Evolutionary conservation across 1,140 invertebrate genomes (phyloP), one percentile per base, ranked within the genome.

Genomic region (Drosophila yakuba): DNA sequence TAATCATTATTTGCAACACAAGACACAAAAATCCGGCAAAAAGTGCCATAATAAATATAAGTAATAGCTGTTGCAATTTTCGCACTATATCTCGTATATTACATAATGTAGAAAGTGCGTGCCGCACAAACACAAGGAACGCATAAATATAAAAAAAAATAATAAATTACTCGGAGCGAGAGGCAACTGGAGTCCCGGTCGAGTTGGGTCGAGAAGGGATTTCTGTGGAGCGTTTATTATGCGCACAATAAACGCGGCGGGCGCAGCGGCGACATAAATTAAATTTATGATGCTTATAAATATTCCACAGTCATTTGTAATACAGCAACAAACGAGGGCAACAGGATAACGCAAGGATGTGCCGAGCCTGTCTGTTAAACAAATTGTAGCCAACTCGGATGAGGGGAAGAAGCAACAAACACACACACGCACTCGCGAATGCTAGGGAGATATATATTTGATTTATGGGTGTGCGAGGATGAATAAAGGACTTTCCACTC

Each of bases 221-320:
- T 89, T 89, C 77, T 90, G 84, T 84, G 84, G 80, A 82, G 80
- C 84, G 84, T 89, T 89, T 90, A 89, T 89, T 89, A 82, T 89
- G 77, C 84, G 84, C 85, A 89, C 88, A 89, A 89, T 89, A 89
- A 90, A 90, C 80, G 84, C 75, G 60, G 60, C 69, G 59, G 58
- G 67, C 79, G 61, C 74, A 64, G 54, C 63, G 64, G 47, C 62
- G 66, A 69, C 69, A 63, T 38, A 45, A 64, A 88, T 88, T 89
- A 77, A 89, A 88, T 88, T 88, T 89, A 88, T 88, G 81, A 88
- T 88, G 88, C 88, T 88, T 89, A 89, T 88, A 90, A 84, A 80
- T 85, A 81, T 81, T 84, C 81, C 77, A 84, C 72, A 61, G 59
- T 81, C 78, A 85, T 85, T 85, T 85, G 82, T 86, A 86, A 78